A percentile compares a stretch with the other conserved stretches of the same genome.
Conservation (phyloP, 2,113 vertebrate species). For the Mungos mungo region DNA sequence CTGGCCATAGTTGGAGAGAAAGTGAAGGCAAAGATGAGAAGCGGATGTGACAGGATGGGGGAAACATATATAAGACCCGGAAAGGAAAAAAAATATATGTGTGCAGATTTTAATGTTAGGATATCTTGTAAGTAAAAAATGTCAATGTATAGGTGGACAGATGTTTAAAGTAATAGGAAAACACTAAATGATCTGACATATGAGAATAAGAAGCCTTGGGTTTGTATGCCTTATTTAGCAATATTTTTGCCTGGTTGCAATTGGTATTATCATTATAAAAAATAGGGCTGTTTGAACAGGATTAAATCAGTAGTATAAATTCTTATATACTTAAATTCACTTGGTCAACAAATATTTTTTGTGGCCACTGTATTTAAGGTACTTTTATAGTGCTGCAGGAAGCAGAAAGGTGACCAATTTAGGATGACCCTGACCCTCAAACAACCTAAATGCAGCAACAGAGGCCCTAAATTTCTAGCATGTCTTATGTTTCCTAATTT, state of each 20-base stretch:
- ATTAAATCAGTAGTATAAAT: background rate
- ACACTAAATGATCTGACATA: background rate
- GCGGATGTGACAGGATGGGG: background rate
- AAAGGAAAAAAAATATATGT: background rate
- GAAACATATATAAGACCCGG: background rate
- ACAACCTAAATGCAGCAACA: background rate
- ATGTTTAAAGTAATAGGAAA: background rate
- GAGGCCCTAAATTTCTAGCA: background rate
- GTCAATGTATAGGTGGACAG: background rate
- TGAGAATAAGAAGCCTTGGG: background rate
- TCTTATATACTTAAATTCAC: background rate
- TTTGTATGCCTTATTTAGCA: background rate
- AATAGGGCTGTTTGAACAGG: background rate
- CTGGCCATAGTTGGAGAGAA: background rate
- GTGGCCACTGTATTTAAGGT: background rate
- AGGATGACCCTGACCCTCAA: background rate
- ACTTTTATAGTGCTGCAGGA: background rate
- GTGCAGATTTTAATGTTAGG: background rate
- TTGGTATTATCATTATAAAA: background rate
- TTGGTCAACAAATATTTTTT: background rate
- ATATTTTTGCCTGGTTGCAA: background rate
- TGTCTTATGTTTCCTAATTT: background rate
- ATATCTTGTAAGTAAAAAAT: background rate
- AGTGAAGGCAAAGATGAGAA: conserved; percentile 18
- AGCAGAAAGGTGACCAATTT: background rate